Evolutionary conservation across 2,888 invertebrate genomes (phyloP).

Genomic region (Leptopilina syphax): DNA sequence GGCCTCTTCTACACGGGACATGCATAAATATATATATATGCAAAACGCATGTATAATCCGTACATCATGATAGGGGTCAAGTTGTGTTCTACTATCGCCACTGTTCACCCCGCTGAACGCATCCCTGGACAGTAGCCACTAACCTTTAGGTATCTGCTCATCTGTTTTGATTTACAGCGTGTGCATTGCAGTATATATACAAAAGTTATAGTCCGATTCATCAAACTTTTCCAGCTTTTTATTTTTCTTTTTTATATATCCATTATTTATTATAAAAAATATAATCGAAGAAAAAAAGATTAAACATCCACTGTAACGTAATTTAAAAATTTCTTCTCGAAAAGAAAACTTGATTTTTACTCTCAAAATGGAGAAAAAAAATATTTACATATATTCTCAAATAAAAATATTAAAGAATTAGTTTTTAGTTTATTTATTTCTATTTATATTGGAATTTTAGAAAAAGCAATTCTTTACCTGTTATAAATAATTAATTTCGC

Average conservation of each 20-base stretch:
- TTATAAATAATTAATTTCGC: too few species aligned
- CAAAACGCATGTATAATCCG: slow-evolving; percentile 30
- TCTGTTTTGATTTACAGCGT: slow-evolving; percentile 40
- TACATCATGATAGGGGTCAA: slow-evolving; percentile 39
- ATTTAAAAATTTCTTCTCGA: too few species aligned
- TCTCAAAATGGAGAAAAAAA: too few species aligned
- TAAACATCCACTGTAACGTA: too few species aligned
- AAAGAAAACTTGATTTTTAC: too few species aligned
- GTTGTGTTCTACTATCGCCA: slow-evolving; percentile 42
- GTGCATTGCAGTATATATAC: slow-evolving; percentile 43
- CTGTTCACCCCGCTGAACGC: slow-evolving; percentile 41
- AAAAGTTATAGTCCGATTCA: slow-evolving; percentile 13
- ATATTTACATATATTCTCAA: too few species aligned
- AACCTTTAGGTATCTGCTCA: slow-evolving; percentile 38
- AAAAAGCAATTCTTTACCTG: too few species aligned
- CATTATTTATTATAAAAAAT: too few species aligned
- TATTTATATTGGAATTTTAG: too few species aligned
- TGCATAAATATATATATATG: slow-evolving; percentile 41
- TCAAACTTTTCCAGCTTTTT: neutral
- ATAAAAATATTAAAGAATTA: too few species aligned
- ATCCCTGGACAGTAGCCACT: slow-evolving; percentile 26
- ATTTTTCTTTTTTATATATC: neutral
- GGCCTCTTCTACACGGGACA: slow-evolving; percentile 22
- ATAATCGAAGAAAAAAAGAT: too few species aligned
- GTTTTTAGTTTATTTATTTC: too few species aligned